Evolutionary conservation across 2,888 invertebrate genomes (phyloP).

Genomic region (Salticus scenicus): DNA sequence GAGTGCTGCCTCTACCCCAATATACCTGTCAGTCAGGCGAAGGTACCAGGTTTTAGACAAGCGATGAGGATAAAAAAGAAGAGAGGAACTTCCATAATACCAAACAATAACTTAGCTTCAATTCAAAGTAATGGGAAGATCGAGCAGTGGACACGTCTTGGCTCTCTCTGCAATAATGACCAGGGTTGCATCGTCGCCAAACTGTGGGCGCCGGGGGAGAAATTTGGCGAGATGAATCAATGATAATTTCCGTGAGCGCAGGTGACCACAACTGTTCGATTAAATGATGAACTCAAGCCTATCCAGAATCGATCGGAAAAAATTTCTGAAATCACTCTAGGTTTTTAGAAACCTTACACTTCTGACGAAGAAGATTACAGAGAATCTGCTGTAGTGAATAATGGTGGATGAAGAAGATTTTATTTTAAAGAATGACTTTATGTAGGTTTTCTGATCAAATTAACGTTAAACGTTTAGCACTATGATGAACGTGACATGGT

Average conservation of each 20-base stretch:
- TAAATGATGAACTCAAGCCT: background rate
- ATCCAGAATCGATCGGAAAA: too few species aligned
- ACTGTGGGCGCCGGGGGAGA: background rate
- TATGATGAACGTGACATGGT: too few species aligned
- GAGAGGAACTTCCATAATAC: constrained; percentile 60
- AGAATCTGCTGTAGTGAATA: too few species aligned
- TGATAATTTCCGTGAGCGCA: background rate
- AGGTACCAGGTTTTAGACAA: constrained; percentile 38
- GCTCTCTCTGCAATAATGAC: constrained; percentile 67
- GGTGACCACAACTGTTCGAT: background rate
- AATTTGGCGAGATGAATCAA: background rate
- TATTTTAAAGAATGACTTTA: too few species aligned
- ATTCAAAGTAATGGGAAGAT: constrained; percentile 70
- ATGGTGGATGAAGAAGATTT: too few species aligned
- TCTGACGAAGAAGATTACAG: too few species aligned
- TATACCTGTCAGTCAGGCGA: constrained; percentile 68
- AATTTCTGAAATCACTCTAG: too few species aligned
- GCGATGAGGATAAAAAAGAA: constrained; percentile 46
- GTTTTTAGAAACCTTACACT: too few species aligned
- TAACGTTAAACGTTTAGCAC: too few species aligned
- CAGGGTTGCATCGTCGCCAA: constrained; percentile 30
- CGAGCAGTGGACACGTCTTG: constrained; percentile 69
- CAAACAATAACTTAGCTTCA: constrained; percentile 70
- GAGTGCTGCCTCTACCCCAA: constrained; percentile 56
- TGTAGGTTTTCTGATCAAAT: too few species aligned